phyloP scores from a whole-genome alignment of 2,797 vertebrate genomes.

The Acanthurus lineatus region DNA sequence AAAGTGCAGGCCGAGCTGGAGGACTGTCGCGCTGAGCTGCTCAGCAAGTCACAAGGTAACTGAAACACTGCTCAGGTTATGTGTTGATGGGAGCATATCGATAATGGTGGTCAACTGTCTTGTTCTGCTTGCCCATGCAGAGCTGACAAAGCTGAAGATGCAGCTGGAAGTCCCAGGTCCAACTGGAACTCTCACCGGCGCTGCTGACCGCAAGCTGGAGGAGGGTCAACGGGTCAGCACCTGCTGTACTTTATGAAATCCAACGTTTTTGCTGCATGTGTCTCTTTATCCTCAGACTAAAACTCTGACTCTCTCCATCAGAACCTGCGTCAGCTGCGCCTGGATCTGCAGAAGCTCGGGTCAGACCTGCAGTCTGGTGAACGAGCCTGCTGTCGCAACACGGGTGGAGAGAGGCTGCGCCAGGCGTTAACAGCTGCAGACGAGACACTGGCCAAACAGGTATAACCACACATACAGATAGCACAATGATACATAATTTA shows the following conservation, averaged over 20 bases:
- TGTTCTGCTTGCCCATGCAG: slow-evolving; percentile 73
- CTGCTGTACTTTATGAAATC: background rate
- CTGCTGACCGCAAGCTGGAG: slow-evolving; percentile 93
- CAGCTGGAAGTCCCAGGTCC: slow-evolving; percentile 86
- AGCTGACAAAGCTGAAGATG: slow-evolving; percentile 87
- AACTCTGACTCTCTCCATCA: slow-evolving; percentile 56
- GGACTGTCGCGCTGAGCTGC: slow-evolving; percentile 83
- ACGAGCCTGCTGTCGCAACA: slow-evolving; percentile 95
- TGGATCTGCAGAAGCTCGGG: slow-evolving; percentile 89
- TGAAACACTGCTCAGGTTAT: background rate
- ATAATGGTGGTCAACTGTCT: background rate
- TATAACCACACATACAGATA: slow-evolving; percentile 55
- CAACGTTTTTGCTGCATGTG: background rate
- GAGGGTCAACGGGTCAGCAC: slow-evolving; percentile 93
- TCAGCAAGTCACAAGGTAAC: slow-evolving; percentile 49
- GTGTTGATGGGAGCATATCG: background rate
- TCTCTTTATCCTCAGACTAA: background rate
- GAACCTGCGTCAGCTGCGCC: slow-evolving; percentile 91
- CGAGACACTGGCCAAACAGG: slow-evolving; percentile 93
- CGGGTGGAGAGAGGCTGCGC: slow-evolving; percentile 91
- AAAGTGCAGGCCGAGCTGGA: slow-evolving; percentile 70
- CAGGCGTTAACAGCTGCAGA: slow-evolving; percentile 88
- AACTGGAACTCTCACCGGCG: slow-evolving; percentile 80
- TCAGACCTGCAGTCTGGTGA: slow-evolving; percentile 92
- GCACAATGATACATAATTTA: background rate